phyloP scores from a whole-genome alignment of 2,888 invertebrate species.

The Merodon equestris region DNA sequence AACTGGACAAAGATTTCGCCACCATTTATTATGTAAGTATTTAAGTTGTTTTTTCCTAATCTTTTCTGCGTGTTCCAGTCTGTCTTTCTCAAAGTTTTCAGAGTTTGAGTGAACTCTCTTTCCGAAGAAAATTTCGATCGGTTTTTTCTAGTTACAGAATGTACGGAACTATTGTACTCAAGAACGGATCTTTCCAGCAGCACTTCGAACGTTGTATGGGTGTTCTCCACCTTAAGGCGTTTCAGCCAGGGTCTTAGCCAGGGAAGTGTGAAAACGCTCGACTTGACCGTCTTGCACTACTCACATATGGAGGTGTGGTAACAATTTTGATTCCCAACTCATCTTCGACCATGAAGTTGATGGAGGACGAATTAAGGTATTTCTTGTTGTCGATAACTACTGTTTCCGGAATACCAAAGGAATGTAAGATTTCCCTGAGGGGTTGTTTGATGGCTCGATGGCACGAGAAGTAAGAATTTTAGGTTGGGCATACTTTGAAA shows the following conservation, averaged over 20 bases:
- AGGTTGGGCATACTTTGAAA: conserved; percentile 31
- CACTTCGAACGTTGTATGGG: conserved; percentile 44
- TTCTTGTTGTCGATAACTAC: conserved; percentile 40
- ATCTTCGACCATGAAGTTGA: conserved; percentile 33
- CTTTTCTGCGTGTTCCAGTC: conserved; percentile 48
- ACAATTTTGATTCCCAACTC: conserved; percentile 23
- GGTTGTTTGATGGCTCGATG: conserved; percentile 15
- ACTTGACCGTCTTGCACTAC: conserved; percentile 53
- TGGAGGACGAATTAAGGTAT: conserved; percentile 31
- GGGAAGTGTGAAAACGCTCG: conserved; percentile 61
- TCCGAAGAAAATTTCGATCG: conserved; percentile 54
- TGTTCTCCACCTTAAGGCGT: conserved; percentile 37
- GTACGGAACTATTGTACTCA: conserved; percentile 37
- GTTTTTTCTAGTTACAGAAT: conserved; percentile 49
- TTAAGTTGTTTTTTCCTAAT: conserved; percentile 51
- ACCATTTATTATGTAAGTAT: conserved; percentile 61
- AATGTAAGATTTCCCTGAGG: conserved; percentile 22
- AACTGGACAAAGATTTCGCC: conserved; percentile 41
- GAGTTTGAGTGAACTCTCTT: conserved; percentile 43
- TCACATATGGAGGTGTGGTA: conserved; percentile 30
- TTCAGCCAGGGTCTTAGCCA: conserved; percentile 59
- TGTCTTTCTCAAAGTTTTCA: conserved; percentile 45
- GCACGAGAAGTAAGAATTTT: conserved; percentile 27
- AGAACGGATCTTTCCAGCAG: conserved; percentile 51
- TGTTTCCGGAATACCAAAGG: conserved; percentile 20